Evolutionary conservation across 23 tunicate species (phyloP), one percentile per base, ranked within the genome.

Genomic region (Halocynthia aurantium): DNA sequence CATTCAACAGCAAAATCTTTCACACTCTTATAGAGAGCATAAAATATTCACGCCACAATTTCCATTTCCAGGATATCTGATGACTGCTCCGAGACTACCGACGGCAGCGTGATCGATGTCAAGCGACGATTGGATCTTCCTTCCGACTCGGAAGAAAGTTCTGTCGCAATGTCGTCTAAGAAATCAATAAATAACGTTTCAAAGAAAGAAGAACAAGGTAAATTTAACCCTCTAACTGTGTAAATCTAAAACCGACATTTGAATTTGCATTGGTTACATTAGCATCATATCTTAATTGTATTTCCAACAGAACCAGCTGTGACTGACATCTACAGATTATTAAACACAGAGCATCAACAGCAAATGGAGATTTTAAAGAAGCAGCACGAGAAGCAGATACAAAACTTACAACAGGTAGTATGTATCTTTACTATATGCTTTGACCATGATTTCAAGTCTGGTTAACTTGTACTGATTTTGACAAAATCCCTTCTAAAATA

Each of bases 111-210:
- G 53, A 18, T 20, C 44, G 93, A 83, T 12, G 96, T 80, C 18
- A 84, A 80, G 51, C 85, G 96, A 21, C 69, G 71, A 40, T 69
- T 89, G 52, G 88, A 89, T 10, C 76, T 89, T 83, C 88, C 83
- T 9, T 89, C 96, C 6, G 96, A 89, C 65, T 89, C 88, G 15
- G 96, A 89, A 19, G 88, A 84, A 73, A 89, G 88, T 52, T 76
- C 81, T 7, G 20, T 77, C 0, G 61, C 82, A 0, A 20, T 71
- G 51, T 54, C 49, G 17, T 0, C 10, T 49, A 51, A 49, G n/a
- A 31, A 31, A 31, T 31, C 44, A 31, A 31, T 31, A 31, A 31
- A 31, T 31, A 31, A 31, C 4, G 44, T 31, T 31, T 31, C 44
- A 1, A 4, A 31, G 44, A 4, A 31, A 31, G 44, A 4, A 31